A percentile compares a stretch with the other conserved stretches of the same genome.
phyloP scores from a whole-genome alignment of 2,113 vertebrate species.

The Puntigrus tetrazona region DNA sequence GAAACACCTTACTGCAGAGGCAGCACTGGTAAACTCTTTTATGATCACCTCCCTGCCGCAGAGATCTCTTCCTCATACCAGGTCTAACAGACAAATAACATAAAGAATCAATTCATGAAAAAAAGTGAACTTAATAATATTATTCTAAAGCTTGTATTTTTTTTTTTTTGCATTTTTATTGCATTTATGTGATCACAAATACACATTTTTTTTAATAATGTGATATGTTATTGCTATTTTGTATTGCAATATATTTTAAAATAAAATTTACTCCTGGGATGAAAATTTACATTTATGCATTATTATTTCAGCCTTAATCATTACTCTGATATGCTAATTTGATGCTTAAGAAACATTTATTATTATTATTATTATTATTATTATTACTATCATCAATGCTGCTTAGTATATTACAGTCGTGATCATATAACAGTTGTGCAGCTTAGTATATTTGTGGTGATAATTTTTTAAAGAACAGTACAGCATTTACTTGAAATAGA shows the following conservation, averaged over 20 bases:
- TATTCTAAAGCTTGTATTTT: background rate
- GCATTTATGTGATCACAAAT: background rate
- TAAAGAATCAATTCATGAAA: background rate
- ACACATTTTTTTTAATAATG: background rate
- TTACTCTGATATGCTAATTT: background rate
- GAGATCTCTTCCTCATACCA: slow-evolving; percentile 76
- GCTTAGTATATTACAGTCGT: no score
- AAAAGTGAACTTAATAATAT: background rate
- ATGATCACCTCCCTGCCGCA: slow-evolving; percentile 84
- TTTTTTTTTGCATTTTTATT: no score
- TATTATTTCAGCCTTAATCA: background rate
- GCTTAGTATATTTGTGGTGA: background rate
- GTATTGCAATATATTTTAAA: background rate
- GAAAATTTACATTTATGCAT: background rate
- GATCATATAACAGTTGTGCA: no score
- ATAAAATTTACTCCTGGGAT: background rate
- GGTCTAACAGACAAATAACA: slow-evolving; percentile 66
- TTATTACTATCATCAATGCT: no score
- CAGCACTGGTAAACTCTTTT: slow-evolving; percentile 91
- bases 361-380: no score
- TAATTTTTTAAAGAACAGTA: background rate
- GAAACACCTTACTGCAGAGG: slow-evolving; percentile 93
- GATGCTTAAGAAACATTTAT: background rate
- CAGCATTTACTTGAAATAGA: background rate
- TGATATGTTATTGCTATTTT: background rate